A percentile compares a stretch with the other conserved stretches of the same genome.
Evolutionary conservation across 37 sponge, comb jelly and placozoan genomes (phyloP).

Genomic region (Halisarca cf. caerulea): DNA sequence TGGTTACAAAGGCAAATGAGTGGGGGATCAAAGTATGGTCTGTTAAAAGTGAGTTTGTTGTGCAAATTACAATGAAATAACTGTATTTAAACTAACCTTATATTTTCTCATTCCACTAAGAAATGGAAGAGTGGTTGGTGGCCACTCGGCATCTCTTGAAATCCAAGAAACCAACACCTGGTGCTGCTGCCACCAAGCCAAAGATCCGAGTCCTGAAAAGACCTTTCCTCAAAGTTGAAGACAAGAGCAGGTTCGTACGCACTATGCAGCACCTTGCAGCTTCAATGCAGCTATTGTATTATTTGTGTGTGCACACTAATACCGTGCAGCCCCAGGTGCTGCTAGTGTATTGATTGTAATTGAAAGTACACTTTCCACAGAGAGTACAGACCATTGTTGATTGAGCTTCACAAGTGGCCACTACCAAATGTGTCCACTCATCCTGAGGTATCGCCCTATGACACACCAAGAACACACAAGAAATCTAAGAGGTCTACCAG

Average conservation of each 20-base stretch:
- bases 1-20: not conserved
- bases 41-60: not conserved
- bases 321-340: too few relatives aligned
- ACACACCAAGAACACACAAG: constrained; percentile 5
- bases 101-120: too few relatives aligned
- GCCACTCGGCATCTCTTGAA: too few relatives aligned
- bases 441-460: constrained; percentile 48
- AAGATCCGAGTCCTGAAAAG: constrained; percentile 28
- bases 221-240: constrained; percentile 74
- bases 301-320: not conserved
- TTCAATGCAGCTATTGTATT: too few relatives aligned
- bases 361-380: too few relatives aligned
- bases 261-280: too few relatives aligned
- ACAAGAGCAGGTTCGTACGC: constrained; percentile 46
- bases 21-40: constrained; percentile 24
- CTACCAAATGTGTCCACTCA: constrained; percentile 12
- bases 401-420: constrained; percentile 60
- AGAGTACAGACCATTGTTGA: constrained; percentile 53
- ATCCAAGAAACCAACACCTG: too few relatives aligned
- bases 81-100: too few relatives aligned
- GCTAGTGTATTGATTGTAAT: too few relatives aligned
- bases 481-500: not conserved
- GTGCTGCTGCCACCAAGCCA: too few relatives aligned
- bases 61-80: too few relatives aligned
- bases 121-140: too few relatives aligned